Evolutionary conservation across 2,888 invertebrate genomes (phyloP), one percentile per base, ranked within the genome.

Genomic region (Apodemia mormo): DNA sequence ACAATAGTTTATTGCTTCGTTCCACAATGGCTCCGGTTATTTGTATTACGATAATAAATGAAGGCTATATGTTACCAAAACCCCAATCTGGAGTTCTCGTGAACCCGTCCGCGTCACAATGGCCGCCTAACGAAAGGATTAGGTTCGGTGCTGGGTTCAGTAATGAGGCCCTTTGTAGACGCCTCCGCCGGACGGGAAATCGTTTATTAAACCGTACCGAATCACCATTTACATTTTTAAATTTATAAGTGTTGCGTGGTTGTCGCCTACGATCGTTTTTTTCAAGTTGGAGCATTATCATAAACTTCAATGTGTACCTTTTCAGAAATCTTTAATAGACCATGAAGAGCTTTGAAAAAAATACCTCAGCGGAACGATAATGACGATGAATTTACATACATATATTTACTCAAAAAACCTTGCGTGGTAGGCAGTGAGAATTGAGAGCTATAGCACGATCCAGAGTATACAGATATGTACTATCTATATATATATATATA

Each of bases 61-160:
- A 33, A 2, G 9, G 33, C 30, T 58, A 33, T 58, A 58, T 58
- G 30, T 58, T 12, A 58, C 58, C 30, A 29, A 40, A 45, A 45
- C 14, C 4, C 49, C 4, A 49, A 49, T 14, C 14, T 4, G 49
- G 49, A 14, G 52, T 82, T 77, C 78, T 72, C 73, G 67, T 58
- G 66, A 67, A 69, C 54, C 43, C 67, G 68, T 68, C 68, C 61
- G 58, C 43, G 14, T 65, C 82, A 91, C 90, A 92, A 91, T 90
- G 77, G 84, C 82, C 83, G 85, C 88, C 86, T 90, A 90, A 92
- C 92, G 87, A 92, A 92, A 91, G 90, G 89, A 92, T 92, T 92
- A 85, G 89, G 84, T 79, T 79, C 90, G 91, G 89, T 85, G 84
- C 82, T 78, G 85, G 85, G 82, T 82, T 83, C 80, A 83, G 87